phyloP scores from a whole-genome alignment of 2,888 invertebrate genomes.

The Leistus spinibarbis region DNA sequence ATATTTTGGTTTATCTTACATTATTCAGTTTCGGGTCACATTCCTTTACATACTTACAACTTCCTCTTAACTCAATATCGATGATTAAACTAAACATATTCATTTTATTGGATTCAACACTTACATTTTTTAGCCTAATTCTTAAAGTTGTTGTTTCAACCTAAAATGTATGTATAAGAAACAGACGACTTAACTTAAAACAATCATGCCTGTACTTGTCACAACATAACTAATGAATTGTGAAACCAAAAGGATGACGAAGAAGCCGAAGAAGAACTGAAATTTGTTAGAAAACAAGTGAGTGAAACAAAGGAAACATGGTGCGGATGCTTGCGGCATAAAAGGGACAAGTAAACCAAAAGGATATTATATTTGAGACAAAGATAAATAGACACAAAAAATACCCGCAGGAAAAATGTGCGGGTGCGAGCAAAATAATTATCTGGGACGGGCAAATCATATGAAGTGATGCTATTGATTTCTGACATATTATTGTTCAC shows the following conservation, averaged over 20 bases:
- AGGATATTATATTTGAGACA: background rate
- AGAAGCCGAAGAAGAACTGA: background rate
- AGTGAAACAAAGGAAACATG: constrained; percentile 1
- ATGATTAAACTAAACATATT: too few relatives aligned
- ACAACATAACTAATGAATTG: background rate
- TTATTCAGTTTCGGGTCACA: too few relatives aligned
- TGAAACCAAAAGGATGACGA: background rate
- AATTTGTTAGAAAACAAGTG: background rate
- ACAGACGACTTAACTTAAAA: too few relatives aligned
- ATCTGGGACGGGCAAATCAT: too few relatives aligned
- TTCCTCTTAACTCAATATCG: too few relatives aligned
- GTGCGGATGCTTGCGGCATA: background rate
- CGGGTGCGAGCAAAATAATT: too few relatives aligned
- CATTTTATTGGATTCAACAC: too few relatives aligned
- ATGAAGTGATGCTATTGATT: background rate
- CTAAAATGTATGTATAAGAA: too few relatives aligned
- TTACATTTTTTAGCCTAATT: too few relatives aligned
- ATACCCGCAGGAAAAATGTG: background rate
- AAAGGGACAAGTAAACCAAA: background rate
- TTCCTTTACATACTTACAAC: too few relatives aligned
- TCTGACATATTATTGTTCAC: background rate
- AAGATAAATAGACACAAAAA: background rate
- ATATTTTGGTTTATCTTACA: background rate
- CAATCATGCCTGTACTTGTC: background rate
- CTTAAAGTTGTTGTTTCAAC: too few relatives aligned